Percentiles rank a stretch among this genome's conserved stretches.
Conservation (phyloP, 2,888 invertebrate genomes). For the Agrenia bidenticulata region DNA sequence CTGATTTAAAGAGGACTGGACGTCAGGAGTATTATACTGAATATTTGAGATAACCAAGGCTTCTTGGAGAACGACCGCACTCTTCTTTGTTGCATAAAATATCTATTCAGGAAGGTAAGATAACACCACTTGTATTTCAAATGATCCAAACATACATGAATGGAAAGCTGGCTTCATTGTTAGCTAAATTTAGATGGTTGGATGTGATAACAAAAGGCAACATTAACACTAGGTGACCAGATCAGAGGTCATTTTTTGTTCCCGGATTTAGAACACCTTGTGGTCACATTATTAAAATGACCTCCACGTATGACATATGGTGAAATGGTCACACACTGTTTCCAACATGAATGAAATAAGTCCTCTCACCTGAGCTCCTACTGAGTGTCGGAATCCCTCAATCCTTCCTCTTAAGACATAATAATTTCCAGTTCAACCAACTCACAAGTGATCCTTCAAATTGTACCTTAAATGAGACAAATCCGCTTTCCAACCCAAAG, state of each 20-base stretch:
- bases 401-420: slow-evolving; percentile 3
- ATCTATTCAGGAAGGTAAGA: background rate
- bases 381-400: slow-evolving; percentile 6
- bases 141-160: slow-evolving; percentile 1
- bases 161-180: slow-evolving; percentile 3
- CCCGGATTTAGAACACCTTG: slow-evolving; percentile 8
- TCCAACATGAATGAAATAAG: slow-evolving; percentile 2
- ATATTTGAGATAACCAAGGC: too few relatives aligned
- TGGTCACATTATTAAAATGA: slow-evolving; percentile 3
- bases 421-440: slow-evolving; percentile 10
- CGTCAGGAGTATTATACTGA: too few relatives aligned
- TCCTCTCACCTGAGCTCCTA: background rate
- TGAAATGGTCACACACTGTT: background rate
- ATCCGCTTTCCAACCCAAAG: background rate
- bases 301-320: slow-evolving; percentile 4
- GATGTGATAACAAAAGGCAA: slow-evolving; percentile 11
- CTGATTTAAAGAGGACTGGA: too few relatives aligned
- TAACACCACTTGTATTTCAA: background rate
- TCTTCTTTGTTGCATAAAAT: background rate
- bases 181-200: slow-evolving; percentile 4
- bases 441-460: slow-evolving; percentile 6
- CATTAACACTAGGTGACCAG: slow-evolving; percentile 1
- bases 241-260: slow-evolving; percentile 5
- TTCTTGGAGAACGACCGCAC: background rate
- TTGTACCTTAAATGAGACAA: slow-evolving; percentile 7